phyloP scores from a whole-genome alignment of 2,113 vertebrate genomes.

The Opisthocomus hoazin region DNA sequence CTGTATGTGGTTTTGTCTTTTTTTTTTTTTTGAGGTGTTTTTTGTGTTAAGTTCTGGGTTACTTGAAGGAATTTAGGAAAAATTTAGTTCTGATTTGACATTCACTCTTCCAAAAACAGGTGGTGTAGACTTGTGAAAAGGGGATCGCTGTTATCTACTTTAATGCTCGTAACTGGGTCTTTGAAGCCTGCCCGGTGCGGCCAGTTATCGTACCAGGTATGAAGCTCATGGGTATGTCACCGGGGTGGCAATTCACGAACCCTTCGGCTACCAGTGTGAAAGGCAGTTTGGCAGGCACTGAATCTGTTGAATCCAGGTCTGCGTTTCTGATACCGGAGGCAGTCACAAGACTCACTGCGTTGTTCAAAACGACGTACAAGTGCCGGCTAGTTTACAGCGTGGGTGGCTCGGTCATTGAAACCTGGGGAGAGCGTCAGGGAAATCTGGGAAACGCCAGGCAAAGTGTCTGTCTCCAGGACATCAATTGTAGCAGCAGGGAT shows the following conservation, averaged over 20 bases:
- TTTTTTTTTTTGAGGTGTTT: background rate
- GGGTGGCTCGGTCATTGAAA: background rate
- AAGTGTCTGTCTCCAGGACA: background rate
- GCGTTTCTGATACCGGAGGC: background rate
- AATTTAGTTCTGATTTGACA: background rate
- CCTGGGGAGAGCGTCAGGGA: background rate
- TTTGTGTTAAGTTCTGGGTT: slow-evolving; percentile 20
- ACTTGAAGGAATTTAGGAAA: background rate
- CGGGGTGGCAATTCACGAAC: background rate
- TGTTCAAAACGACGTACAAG: background rate
- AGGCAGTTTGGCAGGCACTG: background rate
- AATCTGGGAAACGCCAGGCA: background rate
- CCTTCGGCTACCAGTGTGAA: background rate
- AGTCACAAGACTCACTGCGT: background rate
- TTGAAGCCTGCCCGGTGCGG: background rate
- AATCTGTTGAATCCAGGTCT: background rate
- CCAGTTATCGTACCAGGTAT: background rate
- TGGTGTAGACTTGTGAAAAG: background rate
- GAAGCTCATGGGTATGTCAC: background rate
- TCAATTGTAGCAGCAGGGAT: background rate
- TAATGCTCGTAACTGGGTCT: background rate
- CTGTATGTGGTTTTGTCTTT: background rate
- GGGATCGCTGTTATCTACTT: background rate
- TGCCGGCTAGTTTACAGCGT: background rate
- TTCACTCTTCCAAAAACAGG: background rate